Conservation (phyloP, 1,140 invertebrate genomes). For the Steinernema feltiae region DNA sequence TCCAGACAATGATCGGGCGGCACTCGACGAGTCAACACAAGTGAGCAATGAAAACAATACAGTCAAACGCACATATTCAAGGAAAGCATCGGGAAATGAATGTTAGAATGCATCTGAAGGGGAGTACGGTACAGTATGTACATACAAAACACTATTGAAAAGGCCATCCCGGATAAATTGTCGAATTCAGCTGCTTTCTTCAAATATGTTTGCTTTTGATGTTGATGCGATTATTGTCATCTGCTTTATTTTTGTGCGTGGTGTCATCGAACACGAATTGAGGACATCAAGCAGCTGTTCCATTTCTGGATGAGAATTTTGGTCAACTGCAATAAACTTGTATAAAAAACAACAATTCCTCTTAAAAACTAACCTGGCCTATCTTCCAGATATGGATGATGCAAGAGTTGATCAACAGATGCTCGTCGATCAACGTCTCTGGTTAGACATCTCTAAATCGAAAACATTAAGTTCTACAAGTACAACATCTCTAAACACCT, state of each 20-base stretch:
- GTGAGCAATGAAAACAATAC: no score
- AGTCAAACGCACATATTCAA: no score
- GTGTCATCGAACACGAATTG: background rate
- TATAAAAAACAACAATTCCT: no score
- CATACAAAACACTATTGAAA: no score
- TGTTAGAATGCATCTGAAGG: no score
- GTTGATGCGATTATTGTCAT: background rate
- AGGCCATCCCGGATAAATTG: no score
- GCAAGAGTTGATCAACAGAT: conserved; percentile 68
- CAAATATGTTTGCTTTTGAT: background rate
- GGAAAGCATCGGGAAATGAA: no score
- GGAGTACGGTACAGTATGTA: no score
- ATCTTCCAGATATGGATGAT: conserved; percentile 64
- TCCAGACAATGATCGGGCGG: background rate
- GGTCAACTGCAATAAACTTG: background rate
- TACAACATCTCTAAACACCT: conserved; percentile 32
- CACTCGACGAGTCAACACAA: background rate
- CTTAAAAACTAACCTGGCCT: no score
- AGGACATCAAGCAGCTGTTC: background rate
- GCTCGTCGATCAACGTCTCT: conserved; percentile 68
- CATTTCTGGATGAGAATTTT: background rate
- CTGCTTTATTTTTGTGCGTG: background rate
- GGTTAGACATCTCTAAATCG: conserved; percentile 66
- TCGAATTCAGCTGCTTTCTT: background rate
- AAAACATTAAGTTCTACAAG: background rate